Evolutionary conservation across 2,113 vertebrate species (phyloP).

Genomic region (Sinocyclocheilus anshuiensis): DNA sequence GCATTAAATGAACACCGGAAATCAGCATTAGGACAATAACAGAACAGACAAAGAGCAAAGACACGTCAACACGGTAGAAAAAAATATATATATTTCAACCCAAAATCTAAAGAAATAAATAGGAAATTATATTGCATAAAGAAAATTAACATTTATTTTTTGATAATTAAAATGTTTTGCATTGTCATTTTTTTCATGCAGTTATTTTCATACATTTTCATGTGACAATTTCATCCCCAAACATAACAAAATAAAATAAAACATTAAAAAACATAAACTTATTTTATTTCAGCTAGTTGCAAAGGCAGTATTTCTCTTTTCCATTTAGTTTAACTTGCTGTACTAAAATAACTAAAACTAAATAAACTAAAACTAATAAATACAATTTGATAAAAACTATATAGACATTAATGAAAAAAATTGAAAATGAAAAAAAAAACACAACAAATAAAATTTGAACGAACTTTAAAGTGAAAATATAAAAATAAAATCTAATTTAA

Average conservation of each 20-base stretch:
- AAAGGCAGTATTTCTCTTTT: too few relatives aligned
- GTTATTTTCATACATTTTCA: too few relatives aligned
- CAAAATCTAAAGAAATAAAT: neutral
- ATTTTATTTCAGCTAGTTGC: too few relatives aligned
- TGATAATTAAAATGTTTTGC: neutral
- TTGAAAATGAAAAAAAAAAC: neutral
- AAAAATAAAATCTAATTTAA: neutral
- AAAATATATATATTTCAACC: too few relatives aligned
- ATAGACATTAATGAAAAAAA: neutral
- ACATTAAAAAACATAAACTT: too few relatives aligned
- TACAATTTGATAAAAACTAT: neutral
- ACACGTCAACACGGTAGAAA: neutral
- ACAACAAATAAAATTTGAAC: neutral
- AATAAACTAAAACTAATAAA: neutral
- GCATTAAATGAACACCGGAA: constrained; percentile 54
- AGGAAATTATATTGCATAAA: neutral
- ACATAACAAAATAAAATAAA: too few relatives aligned
- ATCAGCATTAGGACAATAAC: constrained; percentile 49
- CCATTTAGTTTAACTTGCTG: too few relatives aligned
- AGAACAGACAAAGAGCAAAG: neutral
- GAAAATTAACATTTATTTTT: too few relatives aligned
- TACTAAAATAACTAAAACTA: neutral
- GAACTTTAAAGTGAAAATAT: neutral
- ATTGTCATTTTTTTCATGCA: neutral
- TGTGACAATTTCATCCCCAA: too few relatives aligned